Conservation (phyloP, 2,888 invertebrate species). For the Scaptomyza cyrtandrae region DNA sequence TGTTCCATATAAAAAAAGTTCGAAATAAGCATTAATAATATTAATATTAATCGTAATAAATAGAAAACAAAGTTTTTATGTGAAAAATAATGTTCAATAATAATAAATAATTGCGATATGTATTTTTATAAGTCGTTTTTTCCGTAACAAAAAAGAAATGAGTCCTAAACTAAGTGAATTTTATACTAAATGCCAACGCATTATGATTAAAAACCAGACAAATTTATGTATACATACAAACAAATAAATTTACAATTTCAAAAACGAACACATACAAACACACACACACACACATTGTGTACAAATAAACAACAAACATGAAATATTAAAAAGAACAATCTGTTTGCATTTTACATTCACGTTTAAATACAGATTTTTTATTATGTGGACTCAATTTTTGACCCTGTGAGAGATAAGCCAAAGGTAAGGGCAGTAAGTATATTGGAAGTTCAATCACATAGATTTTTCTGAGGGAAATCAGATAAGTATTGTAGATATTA, state of each 20-base stretch:
- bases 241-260: slow-evolving; percentile 43
- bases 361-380: neutral
- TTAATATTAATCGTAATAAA: neutral
- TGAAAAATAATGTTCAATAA: slow-evolving; percentile 53
- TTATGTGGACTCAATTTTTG: neutral
- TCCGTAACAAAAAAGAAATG: slow-evolving; percentile 24
- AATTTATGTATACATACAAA: slow-evolving; percentile 68
- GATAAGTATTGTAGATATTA: too few relatives aligned
- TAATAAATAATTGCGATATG: slow-evolving; percentile 72
- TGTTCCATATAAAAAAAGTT: slow-evolving; percentile 47
- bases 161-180: slow-evolving; percentile 63
- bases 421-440: slow-evolving; percentile 5
- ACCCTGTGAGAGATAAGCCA: slow-evolving; percentile 30
- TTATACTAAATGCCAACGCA: slow-evolving; percentile 69
- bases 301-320: slow-evolving; percentile 64
- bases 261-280: slow-evolving; percentile 41
- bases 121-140: slow-evolving; percentile 79
- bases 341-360: slow-evolving; percentile 9
- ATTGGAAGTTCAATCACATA: neutral
- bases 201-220: slow-evolving; percentile 40
- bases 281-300: slow-evolving; percentile 67
- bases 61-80: slow-evolving; percentile 54
- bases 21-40: slow-evolving; percentile 10
- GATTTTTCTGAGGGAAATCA: too few relatives aligned
- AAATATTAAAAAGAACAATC: slow-evolving; percentile 46